Percentiles rank a stretch among this genome's conserved stretches.
Evolutionary conservation across 1,140 invertebrate species (phyloP).

Genomic region (Drosophila kepulauana): DNA sequence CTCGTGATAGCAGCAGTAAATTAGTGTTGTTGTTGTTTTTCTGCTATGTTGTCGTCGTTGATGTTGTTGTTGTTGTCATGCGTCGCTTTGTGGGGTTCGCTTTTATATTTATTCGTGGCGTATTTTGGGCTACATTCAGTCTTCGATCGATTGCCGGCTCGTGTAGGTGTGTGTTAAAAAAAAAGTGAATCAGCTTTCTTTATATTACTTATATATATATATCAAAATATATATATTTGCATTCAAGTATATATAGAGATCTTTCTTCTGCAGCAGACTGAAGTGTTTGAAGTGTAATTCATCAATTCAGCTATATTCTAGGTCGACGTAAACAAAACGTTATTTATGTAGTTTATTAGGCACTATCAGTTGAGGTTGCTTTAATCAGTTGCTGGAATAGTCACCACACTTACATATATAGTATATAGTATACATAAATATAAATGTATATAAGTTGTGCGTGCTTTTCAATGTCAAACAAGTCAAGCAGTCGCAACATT

Average conservation of each 20-base stretch:
- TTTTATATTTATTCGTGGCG: constrained; percentile 47
- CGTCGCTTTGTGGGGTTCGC: constrained; percentile 36
- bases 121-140: constrained; percentile 55
- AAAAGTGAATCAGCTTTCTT: constrained; percentile 29
- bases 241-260: not conserved
- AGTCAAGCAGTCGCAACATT: constrained; percentile 50
- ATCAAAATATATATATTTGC: constrained; percentile 1
- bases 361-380: constrained; percentile 22
- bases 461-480: constrained; percentile 76
- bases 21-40: constrained; percentile 47
- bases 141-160: constrained; percentile 69
- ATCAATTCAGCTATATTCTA: not conserved
- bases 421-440: not conserved
- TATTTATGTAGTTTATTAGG: constrained; percentile 10
- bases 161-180: constrained; percentile 64
- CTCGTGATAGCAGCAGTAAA: constrained; percentile 66
- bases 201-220: constrained; percentile 6
- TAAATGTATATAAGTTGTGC: constrained; percentile 14
- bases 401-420: not conserved
- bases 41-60: constrained; percentile 22
- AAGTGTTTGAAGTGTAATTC: constrained; percentile 2
- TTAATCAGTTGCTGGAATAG: constrained; percentile 20
- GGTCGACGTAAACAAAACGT: constrained; percentile 7
- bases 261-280: not conserved
- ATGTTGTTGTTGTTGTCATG: constrained; percentile 53